Base-by-base conservation (phyloP, 2,797 vertebrate species). In the Bradypus variegatus region DNA sequence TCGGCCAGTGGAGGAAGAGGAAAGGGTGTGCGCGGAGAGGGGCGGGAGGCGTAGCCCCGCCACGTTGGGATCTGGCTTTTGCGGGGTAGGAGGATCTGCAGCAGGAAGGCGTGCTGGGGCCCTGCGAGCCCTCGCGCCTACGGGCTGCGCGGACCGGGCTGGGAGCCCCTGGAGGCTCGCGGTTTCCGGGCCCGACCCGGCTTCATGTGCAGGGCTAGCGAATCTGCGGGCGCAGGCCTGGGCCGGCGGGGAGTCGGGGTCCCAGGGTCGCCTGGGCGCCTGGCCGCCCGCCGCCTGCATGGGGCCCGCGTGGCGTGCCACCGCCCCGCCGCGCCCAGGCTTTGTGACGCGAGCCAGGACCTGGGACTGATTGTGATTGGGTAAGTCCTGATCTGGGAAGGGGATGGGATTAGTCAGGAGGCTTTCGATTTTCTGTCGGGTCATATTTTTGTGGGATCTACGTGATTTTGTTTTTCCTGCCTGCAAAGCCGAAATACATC, bases 341-440 rank as follows among this genome's bases (percentile, higher is more conserved):
- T 76, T 70, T 8, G 31, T 53, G 33, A 81, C 55, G n/a, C 8
- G 14, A 77, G 38, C 77, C 23, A 38, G 82, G 85, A 65, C 94
- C 89, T 75, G 60, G 94, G 91, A 50, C 96, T 97, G 45, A 65
- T 97, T 2, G 96, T 98, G 13, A 96, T 97, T 75, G 97, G 97
- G 97, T 97, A 95, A 97, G 97, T 97, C 87, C 48, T 23, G 18
- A 6, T 36, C 84, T 1, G 82, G n/a, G 5, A 21, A 8, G 12
- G 62, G 53, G 36, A 21, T 25, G 72, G 64, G 31, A 41, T 50
- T 41, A 14, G n/a, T 6, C n/a, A 50, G 45, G 29, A 12, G 73
- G 33, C n/a, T 38, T 23, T 25, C 0, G 48, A 25, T n/a, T 18
- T 48, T 14, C 19, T 12, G 45, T 15, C 0, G 0, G 9, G 41